These are phyloP conservation scores for Nomada lathburiana DNA, from an alignment of 2,888 invertebrate species.

Conservation along the genomic window DNA sequence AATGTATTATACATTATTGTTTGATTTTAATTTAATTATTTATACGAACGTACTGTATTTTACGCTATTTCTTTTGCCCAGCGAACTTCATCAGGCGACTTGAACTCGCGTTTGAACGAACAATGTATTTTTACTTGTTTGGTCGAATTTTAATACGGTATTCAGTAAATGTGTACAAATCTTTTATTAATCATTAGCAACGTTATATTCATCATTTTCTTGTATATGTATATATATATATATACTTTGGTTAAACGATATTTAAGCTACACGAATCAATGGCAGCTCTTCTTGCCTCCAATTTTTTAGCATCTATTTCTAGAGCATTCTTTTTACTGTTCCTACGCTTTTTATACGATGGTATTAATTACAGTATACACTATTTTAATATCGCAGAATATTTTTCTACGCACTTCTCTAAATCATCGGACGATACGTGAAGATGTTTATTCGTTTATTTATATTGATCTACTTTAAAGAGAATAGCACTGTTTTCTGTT, in stretches of 20 bases:
- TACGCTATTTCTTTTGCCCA: no score
- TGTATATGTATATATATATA: neutral
- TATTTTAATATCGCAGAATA: slow-evolving; percentile 27
- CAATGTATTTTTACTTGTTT: neutral
- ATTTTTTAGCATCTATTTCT: slow-evolving; percentile 1
- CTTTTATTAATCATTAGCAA: neutral
- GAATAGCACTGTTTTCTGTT: neutral
- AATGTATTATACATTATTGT: slow-evolving; percentile 24
- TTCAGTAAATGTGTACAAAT: slow-evolving; percentile 31
- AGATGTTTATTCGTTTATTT: slow-evolving; percentile 21
- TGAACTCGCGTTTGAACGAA: slow-evolving; percentile 6
- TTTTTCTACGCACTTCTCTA: slow-evolving; percentile 45
- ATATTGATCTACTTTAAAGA: neutral
- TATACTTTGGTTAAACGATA: neutral
- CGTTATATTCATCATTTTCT: slow-evolving; percentile 5
- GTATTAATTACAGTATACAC: neutral
- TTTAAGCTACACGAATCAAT: slow-evolving; percentile 12
- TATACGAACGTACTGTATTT: slow-evolving; percentile 10
- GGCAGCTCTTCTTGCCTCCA: slow-evolving; percentile 38
- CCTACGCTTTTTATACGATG: slow-evolving; percentile 47
- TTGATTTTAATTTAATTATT: slow-evolving; percentile 40
- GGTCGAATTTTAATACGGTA: neutral
- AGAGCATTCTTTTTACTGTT: slow-evolving; percentile 21
- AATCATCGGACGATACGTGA: slow-evolving; percentile 5
- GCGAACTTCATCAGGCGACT: neutral